These are phyloP conservation scores for Mohoua ochrocephala DNA, from an alignment of 2,113 vertebrate species.

Conservation along the genomic window DNA sequence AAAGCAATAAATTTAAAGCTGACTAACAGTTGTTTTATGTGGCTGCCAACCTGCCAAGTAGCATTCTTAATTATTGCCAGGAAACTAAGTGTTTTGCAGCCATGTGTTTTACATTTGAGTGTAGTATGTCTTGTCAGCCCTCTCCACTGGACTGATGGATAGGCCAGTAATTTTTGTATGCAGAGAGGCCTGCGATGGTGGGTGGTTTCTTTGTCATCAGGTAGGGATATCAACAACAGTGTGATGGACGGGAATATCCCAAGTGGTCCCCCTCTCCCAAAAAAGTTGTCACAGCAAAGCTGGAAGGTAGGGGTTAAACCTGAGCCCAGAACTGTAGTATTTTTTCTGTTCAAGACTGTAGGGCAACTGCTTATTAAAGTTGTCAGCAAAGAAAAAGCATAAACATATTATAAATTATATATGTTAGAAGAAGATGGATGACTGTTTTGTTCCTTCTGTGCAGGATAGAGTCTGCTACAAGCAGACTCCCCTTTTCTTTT, in stretches of 20 bases:
- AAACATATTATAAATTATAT: not conserved
- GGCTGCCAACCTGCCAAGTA: slow-evolving; percentile 81
- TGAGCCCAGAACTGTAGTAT: not conserved
- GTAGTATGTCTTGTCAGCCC: slow-evolving; percentile 77
- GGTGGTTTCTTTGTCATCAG: slow-evolving; percentile 69
- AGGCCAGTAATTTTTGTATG: slow-evolving; percentile 57
- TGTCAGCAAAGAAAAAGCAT: not conserved
- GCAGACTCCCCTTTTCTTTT: slow-evolving; percentile 27
- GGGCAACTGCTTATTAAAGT: not conserved
- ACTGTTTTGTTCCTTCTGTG: not conserved
- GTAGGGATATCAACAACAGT: slow-evolving; percentile 48
- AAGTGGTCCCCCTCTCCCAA: not conserved
- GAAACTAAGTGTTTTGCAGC: slow-evolving; percentile 79
- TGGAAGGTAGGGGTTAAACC: slow-evolving; percentile 55
- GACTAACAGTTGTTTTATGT: slow-evolving; percentile 80
- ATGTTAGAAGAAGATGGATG: not conserved
- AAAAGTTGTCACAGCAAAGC: not conserved
- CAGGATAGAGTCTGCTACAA: not conserved
- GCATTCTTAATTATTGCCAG: slow-evolving; percentile 83
- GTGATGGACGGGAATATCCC: slow-evolving; percentile 23
- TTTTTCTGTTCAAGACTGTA: slow-evolving; percentile 16
- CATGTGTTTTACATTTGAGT: slow-evolving; percentile 81
- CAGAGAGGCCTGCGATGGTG: slow-evolving; percentile 37
- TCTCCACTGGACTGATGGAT: slow-evolving; percentile 71
- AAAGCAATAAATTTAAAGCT: slow-evolving; percentile 77